phyloP scores from a whole-genome alignment of 2,113 vertebrate genomes.

The Peucedramus taeniatus region DNA sequence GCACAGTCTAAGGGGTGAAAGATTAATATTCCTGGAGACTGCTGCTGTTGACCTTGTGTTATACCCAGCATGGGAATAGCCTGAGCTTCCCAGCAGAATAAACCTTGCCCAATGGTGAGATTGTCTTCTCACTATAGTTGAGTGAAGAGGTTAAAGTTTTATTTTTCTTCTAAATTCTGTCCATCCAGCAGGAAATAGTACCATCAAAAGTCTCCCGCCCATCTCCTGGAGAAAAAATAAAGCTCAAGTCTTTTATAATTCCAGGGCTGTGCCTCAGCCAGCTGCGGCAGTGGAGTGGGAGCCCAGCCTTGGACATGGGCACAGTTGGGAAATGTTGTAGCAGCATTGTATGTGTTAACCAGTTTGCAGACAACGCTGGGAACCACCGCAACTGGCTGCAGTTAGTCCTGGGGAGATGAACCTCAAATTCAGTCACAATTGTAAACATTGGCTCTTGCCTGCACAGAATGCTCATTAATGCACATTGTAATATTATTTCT shows the following conservation, averaged over 20 bases:
- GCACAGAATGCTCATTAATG: not conserved
- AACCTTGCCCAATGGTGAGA: conserved; percentile 32
- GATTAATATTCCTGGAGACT: conserved; percentile 67
- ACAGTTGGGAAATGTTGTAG: not conserved
- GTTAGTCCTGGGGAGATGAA: not conserved
- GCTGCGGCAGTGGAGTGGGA: not conserved
- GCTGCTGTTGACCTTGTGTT: conserved; percentile 64
- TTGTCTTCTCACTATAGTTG: conserved; percentile 15
- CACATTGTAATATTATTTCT: not conserved
- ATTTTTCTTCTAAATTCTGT: conserved; percentile 49
- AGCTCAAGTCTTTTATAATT: conserved; percentile 5
- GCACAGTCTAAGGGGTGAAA: conserved; percentile 63
- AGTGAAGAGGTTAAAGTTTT: conserved; percentile 61
- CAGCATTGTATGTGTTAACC: not conserved
- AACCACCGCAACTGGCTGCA: not conserved
- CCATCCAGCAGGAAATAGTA: conserved; percentile 50
- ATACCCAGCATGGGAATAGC: conserved; percentile 58
- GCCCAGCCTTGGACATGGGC: not conserved
- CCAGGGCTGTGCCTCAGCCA: not conserved
- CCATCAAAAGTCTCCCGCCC: conserved; percentile 39
- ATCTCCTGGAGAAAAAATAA: not conserved
- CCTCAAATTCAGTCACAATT: not conserved
- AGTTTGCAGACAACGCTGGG: not conserved
- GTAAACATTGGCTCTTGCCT: not conserved
- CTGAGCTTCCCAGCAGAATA: conserved; percentile 52